Percentiles rank a stretch among this genome's conserved stretches.
Evolutionary conservation across 2,888 invertebrate species (phyloP).

Genomic region (Tenthredo livida): DNA sequence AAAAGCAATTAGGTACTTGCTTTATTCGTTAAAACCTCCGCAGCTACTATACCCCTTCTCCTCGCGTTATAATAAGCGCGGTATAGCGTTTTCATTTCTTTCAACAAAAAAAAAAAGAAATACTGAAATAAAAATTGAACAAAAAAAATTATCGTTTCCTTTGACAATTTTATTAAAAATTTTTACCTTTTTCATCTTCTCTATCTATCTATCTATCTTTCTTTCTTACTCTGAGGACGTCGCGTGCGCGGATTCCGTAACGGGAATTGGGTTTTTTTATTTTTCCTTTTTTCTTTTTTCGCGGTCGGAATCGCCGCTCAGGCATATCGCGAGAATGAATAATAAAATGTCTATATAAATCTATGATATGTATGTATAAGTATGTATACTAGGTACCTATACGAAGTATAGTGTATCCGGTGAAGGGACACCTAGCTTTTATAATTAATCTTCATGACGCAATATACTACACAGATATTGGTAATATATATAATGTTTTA

Average conservation of each 20-base stretch:
- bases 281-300: background rate
- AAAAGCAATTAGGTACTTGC: conserved; percentile 71
- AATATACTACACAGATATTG: background rate
- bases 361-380: too few species aligned
- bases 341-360: background rate
- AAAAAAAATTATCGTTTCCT: too few species aligned
- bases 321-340: conserved; percentile 43
- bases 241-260: background rate
- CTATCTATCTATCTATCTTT: background rate
- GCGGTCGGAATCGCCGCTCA: conserved; percentile 17
- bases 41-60: conserved; percentile 53
- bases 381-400: background rate
- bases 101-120: background rate
- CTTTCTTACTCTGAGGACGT: background rate
- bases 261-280: background rate
- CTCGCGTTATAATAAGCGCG: background rate
- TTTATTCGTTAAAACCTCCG: conserved; percentile 70
- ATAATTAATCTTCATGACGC: conserved; percentile 42
- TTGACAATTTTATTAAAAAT: background rate
- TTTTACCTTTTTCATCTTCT: background rate
- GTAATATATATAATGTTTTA: background rate
- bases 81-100: background rate
- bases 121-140: too few species aligned
- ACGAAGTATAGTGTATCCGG: conserved; percentile 25
- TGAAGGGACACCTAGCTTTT: conserved; percentile 42